Base-by-base conservation (phyloP, 2,797 vertebrate species). In the Acanthurus lineatus region DNA sequence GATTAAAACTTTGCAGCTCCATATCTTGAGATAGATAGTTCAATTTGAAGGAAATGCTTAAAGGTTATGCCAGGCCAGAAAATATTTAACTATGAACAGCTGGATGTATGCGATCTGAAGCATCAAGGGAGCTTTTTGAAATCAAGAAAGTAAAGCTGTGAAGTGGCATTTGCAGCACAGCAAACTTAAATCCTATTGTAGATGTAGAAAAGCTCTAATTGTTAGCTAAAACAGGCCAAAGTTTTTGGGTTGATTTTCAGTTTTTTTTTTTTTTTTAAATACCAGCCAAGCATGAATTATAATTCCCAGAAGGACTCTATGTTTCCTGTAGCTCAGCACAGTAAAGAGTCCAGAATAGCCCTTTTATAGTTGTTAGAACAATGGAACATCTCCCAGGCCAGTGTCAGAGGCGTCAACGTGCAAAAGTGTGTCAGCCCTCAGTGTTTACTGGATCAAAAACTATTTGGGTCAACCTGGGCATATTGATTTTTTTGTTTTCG, bases 381-480 rank as follows among this genome's bases (percentile, higher is more conserved):
- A 48, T 45, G 71, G 49, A 77, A 80, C 44, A 76, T 82, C 47
- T 82, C 40, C 16, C 48, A 57, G 56, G 38, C 19, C 35, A 20
- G 65, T 68, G 48, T 72, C 66, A 79, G 56, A 74, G 42, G 71
- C 47, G 19, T 78, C 62, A 73, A 76, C 81, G 77, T 69, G 66
- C 47, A 79, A 63, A 78, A 60, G 51, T 53, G 61, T 85, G 86
- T 85, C 77, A 79, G 59, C 69, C 49, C 32, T 79, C 58, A 11
- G 45, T 71, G 71, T 77, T 87, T 87, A 70, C 22, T 54, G 59
- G 75, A 70, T 48, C 28, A 71, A 70, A 84, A 76, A 19, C 61
- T 65, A 84, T 84, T 71, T 82, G 64, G 83, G 71, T 87, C 83
- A 79, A 20, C 53, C 38, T 53, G 38, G 40, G 47, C 53, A 54